phyloP scores from a whole-genome alignment of 2,797 vertebrate genomes.

The Schizopygopsis pylzovi region DNA sequence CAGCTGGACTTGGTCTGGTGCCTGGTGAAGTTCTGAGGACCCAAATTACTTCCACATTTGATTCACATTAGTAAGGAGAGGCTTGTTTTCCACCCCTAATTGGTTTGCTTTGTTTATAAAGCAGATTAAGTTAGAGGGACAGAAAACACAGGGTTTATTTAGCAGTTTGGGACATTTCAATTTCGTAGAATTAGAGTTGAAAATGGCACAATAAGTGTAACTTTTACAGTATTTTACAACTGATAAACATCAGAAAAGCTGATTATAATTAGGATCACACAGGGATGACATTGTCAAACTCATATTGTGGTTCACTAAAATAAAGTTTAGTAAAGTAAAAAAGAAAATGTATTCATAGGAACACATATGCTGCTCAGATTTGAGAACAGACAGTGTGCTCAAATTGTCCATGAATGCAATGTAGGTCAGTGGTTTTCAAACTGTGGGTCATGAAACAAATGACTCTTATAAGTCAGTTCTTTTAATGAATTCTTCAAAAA shows the following conservation, averaged over 20 bases:
- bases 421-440: neutral
- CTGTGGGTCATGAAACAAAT: neutral
- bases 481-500: neutral
- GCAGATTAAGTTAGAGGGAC: conserved; percentile 50
- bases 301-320: neutral
- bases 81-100: conserved; percentile 51
- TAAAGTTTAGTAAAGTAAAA: neutral
- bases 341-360: no score
- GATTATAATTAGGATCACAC: neutral
- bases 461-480: neutral
- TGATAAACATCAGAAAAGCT: neutral
- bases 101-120: conserved; percentile 52
- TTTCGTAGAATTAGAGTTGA: neutral
- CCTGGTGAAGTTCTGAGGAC: conserved; percentile 61
- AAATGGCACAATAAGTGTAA: neutral
- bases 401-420: neutral
- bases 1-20: conserved; percentile 65
- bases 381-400: neutral
- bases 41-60: conserved; percentile 75
- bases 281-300: neutral
- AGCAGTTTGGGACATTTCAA: conserved; percentile 2
- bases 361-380: neutral
- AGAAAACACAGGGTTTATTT: conserved; percentile 27
- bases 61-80: conserved; percentile 59
- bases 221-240: neutral